Evolutionary conservation across 2,113 vertebrate species (phyloP).

Genomic region (Theropithecus gelada): DNA sequence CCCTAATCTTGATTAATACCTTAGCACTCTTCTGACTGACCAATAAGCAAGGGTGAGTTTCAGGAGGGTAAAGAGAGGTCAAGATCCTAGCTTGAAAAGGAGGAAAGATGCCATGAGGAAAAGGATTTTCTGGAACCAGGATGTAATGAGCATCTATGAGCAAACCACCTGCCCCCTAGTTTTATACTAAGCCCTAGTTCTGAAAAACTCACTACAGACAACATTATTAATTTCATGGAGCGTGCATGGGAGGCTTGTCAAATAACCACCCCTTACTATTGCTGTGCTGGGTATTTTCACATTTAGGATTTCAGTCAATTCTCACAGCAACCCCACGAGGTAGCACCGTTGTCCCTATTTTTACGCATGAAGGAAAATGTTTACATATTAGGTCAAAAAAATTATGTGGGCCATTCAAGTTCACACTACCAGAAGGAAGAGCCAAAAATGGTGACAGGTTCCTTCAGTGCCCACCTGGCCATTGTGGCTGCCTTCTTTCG

Average conservation of each 20-base stretch:
- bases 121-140: background rate
- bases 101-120: background rate
- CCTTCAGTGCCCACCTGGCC: background rate
- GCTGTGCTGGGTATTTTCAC: background rate
- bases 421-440: background rate
- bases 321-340: background rate
- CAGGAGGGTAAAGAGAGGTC: background rate
- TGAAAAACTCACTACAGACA: background rate
- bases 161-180: background rate
- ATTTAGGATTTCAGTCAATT: background rate
- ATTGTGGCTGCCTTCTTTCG: background rate
- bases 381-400: background rate
- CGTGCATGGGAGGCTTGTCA: background rate
- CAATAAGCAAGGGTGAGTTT: background rate
- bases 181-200: background rate
- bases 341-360: background rate
- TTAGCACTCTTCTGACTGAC: background rate
- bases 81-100: background rate
- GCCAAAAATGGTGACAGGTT: background rate
- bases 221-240: background rate
- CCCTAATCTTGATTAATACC: background rate
- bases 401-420: background rate
- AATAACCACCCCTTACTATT: background rate
- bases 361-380: background rate
- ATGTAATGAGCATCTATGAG: background rate